Base-by-base conservation (phyloP, 1,140 invertebrate species). In the Neodiprion lecontei region DNA sequence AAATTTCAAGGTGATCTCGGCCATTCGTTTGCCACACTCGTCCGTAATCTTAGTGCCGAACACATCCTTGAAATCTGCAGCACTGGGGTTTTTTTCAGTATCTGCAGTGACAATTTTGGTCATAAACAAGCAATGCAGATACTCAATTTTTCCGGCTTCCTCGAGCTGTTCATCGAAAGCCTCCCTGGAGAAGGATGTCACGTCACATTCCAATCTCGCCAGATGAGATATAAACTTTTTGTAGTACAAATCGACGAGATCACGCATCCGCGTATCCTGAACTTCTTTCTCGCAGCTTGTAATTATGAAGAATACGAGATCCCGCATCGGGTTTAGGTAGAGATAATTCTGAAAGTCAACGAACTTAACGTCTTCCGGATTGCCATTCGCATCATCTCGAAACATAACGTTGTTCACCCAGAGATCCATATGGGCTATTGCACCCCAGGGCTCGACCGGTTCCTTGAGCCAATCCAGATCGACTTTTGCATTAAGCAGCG, bases 381-480 rank as follows among this genome's bases (percentile, higher is more conserved):
- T 72, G 0, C 83, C 86, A 1, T 72, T 50, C 9, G 80, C 77
- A 77, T 88, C 79, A 2, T 80, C 71, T 12, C 72, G 48, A 67
- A 90, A 89, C 82, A 93, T 87, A 0, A 92, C 86, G 76, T 93
- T 93, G 78, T 92, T 93, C 7, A 89, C 84, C 92, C 92, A 93
- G 67, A 92, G 88, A 81, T 93, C 92, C 0, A 88, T 84, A 71
- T 93, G 92, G 4, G 88, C 82, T 23, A 91, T 88, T 0, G 88
- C 90, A 0, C 87, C 88, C 83, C 89, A 92, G 0, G 86, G 84
- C 69, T 90, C 86, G 0, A 81, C 79, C 0, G 85, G 84, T 0
- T 12, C 53, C 53, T 14, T 74, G 12, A 1, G 7, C 66, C 1
- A 87, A 77, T 17, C 81, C 0, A 83, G 79, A 69, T 87, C 83